phyloP scores from a whole-genome alignment of 2,797 vertebrate species.

The Pseudochirops corinnae region DNA sequence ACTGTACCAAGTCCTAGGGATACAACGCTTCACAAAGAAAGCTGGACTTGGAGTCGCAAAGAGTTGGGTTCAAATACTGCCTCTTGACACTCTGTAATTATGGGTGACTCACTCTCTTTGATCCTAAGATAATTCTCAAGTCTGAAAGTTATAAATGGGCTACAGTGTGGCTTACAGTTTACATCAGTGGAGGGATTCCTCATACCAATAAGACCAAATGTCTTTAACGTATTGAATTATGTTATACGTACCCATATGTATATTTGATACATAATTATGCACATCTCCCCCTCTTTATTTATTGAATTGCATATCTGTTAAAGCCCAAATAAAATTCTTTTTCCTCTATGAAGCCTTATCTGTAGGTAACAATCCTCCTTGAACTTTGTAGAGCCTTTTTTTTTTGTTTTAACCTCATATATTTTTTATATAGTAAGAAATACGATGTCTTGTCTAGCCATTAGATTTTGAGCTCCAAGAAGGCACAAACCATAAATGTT shows the following conservation, averaged over 20 bases:
- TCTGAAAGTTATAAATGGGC: neutral
- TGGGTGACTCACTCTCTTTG: neutral
- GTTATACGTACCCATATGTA: neutral
- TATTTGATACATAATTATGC: neutral
- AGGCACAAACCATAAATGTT: neutral
- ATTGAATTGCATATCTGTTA: neutral
- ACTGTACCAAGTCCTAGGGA: neutral
- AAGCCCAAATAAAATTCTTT: neutral
- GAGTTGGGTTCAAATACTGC: neutral
- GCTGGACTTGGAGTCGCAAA: neutral
- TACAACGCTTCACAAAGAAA: neutral
- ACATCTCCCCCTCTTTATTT: neutral
- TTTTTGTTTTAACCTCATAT: neutral
- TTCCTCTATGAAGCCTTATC: neutral
- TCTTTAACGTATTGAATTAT: neutral
- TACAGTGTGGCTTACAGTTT: neutral
- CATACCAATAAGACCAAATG: neutral
- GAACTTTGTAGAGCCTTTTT: neutral
- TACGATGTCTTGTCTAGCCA: neutral
- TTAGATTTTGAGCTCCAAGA: neutral
- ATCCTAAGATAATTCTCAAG: neutral
- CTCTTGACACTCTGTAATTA: neutral
- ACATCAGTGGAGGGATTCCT: neutral
- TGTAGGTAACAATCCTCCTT: neutral
- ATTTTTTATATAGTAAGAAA: neutral